Evolutionary conservation across 53 echinoderm and acorn worm species (phyloP).

Genomic region (Echinarachnius parma): DNA sequence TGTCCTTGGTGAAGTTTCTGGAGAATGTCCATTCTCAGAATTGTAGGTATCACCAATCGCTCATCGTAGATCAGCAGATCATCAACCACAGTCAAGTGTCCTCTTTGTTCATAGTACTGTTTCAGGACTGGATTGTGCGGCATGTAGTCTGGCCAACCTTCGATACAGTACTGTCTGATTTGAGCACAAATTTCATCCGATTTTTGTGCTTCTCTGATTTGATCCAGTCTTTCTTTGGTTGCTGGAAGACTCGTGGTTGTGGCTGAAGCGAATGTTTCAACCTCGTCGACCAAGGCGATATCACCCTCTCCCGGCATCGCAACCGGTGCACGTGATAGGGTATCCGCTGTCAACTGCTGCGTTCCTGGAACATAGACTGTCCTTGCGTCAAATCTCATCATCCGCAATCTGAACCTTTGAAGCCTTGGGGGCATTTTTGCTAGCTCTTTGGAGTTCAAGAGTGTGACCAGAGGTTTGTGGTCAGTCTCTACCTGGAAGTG

Average conservation of each 20-base stretch:
- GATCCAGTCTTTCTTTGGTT: constrained; percentile 37
- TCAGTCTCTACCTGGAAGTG: constrained; percentile 54
- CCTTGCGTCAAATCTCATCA: constrained; percentile 46
- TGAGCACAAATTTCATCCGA: constrained; percentile 43
- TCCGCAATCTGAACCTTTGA: constrained; percentile 36
- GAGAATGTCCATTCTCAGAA: constrained; percentile 33
- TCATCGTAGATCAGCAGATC: constrained; percentile 43
- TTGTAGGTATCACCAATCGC: constrained; percentile 37
- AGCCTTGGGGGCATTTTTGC: constrained; percentile 55
- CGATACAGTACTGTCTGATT: constrained; percentile 46
- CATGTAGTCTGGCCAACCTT: constrained; percentile 55
- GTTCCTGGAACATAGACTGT: constrained; percentile 55
- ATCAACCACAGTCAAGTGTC: constrained; percentile 40
- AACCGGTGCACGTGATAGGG: constrained; percentile 50
- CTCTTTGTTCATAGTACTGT: constrained; percentile 45
- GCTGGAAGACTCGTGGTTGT: constrained; percentile 33
- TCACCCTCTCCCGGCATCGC: not conserved
- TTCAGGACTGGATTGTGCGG: constrained; percentile 43
- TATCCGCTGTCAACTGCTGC: constrained; percentile 30
- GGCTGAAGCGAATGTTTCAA: constrained; percentile 1
- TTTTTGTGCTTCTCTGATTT: constrained; percentile 46
- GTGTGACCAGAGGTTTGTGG: constrained; percentile 64
- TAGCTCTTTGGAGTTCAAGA: constrained; percentile 35
- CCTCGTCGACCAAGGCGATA: not conserved
- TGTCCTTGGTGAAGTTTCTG: constrained; percentile 32